These are phyloP conservation scores for Epinephelus moara DNA, from an alignment of 2,113 vertebrate species.

Conservation along the genomic window DNA sequence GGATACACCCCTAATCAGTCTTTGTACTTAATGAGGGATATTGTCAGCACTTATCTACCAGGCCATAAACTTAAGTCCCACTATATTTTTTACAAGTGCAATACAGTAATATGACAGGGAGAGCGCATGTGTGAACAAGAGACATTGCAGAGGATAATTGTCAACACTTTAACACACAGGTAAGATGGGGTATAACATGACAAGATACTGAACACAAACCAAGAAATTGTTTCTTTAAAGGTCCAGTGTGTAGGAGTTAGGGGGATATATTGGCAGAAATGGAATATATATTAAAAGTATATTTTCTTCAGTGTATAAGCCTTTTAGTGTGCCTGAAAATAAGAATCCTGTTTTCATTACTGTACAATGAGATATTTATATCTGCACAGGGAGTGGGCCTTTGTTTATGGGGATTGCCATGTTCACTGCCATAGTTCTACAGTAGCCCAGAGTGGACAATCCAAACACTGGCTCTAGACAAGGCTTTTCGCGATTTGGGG, in stretches of 20 bases:
- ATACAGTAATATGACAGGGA: background rate
- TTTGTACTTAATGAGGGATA: background rate
- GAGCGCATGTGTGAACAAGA: background rate
- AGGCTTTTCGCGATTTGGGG: too few species aligned
- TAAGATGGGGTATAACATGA: background rate
- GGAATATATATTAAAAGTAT: too few species aligned
- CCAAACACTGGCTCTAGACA: too few species aligned
- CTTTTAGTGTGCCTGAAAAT: too few species aligned
- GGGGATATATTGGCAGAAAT: background rate
- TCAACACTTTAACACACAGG: background rate
- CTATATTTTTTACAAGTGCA: conserved; percentile 18
- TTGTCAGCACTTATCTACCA: background rate
- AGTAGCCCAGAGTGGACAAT: too few species aligned
- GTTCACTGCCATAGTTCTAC: too few species aligned
- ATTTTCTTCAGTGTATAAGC: too few species aligned
- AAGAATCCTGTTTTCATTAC: too few species aligned
- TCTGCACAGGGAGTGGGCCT: too few species aligned
- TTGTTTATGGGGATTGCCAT: too few species aligned
- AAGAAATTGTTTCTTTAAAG: background rate
- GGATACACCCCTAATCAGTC: background rate
- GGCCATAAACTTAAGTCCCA: background rate
- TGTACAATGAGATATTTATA: too few species aligned
- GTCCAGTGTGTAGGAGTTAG: background rate
- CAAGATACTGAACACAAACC: background rate
- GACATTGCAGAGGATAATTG: background rate